Percentiles rank a stretch among this genome's conserved stretches.
These are phyloP conservation scores for Herpetotheres cachinnans DNA, from an alignment of 2,113 vertebrate genomes.

Conservation along the genomic window DNA sequence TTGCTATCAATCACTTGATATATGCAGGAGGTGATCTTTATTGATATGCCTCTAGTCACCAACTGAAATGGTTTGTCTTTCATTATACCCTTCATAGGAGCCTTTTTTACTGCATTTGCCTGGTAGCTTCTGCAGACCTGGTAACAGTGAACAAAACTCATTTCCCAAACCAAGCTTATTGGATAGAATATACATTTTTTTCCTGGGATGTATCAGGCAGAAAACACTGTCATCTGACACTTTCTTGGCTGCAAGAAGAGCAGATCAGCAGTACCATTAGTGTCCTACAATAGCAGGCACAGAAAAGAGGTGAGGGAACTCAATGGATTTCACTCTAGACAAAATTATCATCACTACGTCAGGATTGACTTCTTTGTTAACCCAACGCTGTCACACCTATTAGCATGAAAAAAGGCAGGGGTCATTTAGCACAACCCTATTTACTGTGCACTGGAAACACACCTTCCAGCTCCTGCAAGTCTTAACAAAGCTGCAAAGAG, in stretches of 20 bases:
- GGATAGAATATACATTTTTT: constrained; percentile 47
- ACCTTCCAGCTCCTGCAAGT: neutral
- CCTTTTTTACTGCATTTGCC: constrained; percentile 60
- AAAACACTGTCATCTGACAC: constrained; percentile 57
- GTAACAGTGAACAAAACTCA: constrained; percentile 64
- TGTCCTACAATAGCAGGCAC: constrained; percentile 33
- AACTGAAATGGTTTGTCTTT: constrained; percentile 68
- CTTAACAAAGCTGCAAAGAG: constrained; percentile 23
- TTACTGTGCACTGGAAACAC: neutral
- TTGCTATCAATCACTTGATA: constrained; percentile 68
- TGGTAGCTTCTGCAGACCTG: constrained; percentile 64
- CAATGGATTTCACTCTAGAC: neutral
- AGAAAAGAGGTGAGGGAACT: constrained; percentile 41
- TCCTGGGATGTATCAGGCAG: constrained; percentile 39
- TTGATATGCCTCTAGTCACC: constrained; percentile 61
- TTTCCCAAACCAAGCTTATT: constrained; percentile 67
- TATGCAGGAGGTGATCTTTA: constrained; percentile 65
- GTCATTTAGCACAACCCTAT: constrained; percentile 21
- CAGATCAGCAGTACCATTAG: constrained; percentile 13
- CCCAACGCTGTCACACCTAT: constrained; percentile 2
- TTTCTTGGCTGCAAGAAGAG: constrained; percentile 25
- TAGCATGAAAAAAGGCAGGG: constrained; percentile 23
- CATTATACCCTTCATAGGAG: constrained; percentile 50
- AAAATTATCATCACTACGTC: neutral
- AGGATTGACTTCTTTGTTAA: constrained; percentile 21